Percentiles rank a stretch among this genome's conserved stretches.
Conservation (phyloP, 2,888 invertebrate genomes). For the Synanthedon vespiformis region DNA sequence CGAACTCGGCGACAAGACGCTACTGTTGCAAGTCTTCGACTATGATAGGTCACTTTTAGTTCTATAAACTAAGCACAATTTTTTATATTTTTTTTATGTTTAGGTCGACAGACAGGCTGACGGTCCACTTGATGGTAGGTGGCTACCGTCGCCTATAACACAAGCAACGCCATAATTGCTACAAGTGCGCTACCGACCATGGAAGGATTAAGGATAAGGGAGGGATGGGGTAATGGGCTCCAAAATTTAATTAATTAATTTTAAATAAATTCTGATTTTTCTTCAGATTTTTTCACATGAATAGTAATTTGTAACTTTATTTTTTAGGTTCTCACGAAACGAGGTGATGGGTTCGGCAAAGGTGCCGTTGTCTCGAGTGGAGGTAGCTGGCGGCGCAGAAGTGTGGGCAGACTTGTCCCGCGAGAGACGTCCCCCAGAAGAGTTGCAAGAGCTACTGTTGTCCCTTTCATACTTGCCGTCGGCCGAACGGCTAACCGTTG, state of each 20-base stretch:
- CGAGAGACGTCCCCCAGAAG: conserved; percentile 84
- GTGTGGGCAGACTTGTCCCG: conserved; percentile 90
- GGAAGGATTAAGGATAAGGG: too few relatives aligned
- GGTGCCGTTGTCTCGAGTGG: conserved; percentile 81
- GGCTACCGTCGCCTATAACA: too few relatives aligned
- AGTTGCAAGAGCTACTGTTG: conserved; percentile 83
- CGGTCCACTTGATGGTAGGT: too few relatives aligned
- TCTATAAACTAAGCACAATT: neutral
- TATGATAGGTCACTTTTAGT: conserved; percentile 52
- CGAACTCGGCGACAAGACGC: conserved; percentile 82
- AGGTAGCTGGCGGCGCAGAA: conserved; percentile 81
- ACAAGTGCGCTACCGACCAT: too few relatives aligned
- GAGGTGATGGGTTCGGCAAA: conserved; percentile 89
- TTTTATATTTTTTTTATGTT: too few relatives aligned
- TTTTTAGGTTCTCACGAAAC: conserved; percentile 81
- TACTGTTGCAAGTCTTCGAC: conserved; percentile 79
- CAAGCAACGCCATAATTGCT: too few relatives aligned
- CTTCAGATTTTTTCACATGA: too few relatives aligned
- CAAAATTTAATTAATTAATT: too few relatives aligned
- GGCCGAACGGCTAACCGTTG: conserved; percentile 86
- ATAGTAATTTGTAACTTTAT: too few relatives aligned
- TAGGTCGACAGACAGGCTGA: too few relatives aligned
- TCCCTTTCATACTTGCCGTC: conserved; percentile 90
- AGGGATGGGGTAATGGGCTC: too few relatives aligned
- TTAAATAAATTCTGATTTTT: too few relatives aligned